Evolutionary conservation across 2,888 invertebrate species (phyloP).

Genomic region (Leptinotarsa peninsularis): DNA sequence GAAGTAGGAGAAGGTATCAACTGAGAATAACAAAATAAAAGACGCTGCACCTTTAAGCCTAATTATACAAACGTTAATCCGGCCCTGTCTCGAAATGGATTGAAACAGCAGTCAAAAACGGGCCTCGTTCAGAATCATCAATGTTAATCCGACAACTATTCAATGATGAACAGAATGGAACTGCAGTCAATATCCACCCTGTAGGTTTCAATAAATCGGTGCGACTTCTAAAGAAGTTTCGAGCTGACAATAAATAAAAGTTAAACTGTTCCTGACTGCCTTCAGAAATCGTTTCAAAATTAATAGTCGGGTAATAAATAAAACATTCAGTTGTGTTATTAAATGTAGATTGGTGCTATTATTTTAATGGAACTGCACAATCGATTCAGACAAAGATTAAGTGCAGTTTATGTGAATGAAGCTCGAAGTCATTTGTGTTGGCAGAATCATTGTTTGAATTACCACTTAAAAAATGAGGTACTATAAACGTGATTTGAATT

Average conservation of each 20-base stretch:
- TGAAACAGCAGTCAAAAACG: too few species aligned
- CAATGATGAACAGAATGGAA: not conserved
- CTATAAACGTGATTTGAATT: not conserved
- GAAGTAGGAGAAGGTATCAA: too few species aligned
- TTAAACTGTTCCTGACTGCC: not conserved
- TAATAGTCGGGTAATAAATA: slow-evolving; percentile 15
- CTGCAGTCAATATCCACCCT: too few species aligned
- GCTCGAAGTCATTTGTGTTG: slow-evolving; percentile 11
- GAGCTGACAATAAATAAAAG: not conserved
- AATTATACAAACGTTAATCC: too few species aligned
- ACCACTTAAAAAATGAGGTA: not conserved
- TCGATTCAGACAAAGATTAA: slow-evolving; percentile 26
- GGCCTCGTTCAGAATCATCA: too few species aligned
- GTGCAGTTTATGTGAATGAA: slow-evolving; percentile 3
- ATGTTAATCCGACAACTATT: too few species aligned
- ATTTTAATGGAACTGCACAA: slow-evolving; percentile 28
- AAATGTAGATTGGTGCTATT: slow-evolving; percentile 30
- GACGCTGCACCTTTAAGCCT: too few species aligned
- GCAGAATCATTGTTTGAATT: slow-evolving; percentile 2
- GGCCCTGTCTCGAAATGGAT: too few species aligned
- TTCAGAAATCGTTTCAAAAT: slow-evolving; percentile 3
- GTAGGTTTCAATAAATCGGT: not conserved
- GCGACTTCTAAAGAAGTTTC: not conserved
- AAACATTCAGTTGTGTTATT: slow-evolving; percentile 26
- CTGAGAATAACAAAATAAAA: too few species aligned